Conservation (phyloP, 2,797 vertebrate genomes). For the Ptychadena robeensis region DNA sequence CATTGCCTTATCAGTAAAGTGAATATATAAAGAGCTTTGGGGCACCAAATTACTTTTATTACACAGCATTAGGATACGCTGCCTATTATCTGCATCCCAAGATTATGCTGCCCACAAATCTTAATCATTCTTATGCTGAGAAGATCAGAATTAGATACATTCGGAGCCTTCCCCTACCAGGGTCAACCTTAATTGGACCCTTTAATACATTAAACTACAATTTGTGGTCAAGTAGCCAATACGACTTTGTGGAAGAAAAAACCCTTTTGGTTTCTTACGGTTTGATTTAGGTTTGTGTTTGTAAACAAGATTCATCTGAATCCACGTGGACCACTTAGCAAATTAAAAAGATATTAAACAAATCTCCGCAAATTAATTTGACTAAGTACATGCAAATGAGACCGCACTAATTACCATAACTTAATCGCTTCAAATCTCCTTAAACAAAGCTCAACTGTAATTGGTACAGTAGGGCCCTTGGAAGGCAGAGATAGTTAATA, state of each 20-base stretch:
- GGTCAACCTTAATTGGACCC: conserved; percentile 65
- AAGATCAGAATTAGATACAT: conserved; percentile 62
- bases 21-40: conserved; percentile 64
- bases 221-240: conserved; percentile 31
- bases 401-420: conserved; percentile 57
- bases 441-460: conserved; percentile 59
- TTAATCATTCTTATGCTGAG: conserved; percentile 66
- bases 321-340: conserved; percentile 49
- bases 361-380: conserved; percentile 59
- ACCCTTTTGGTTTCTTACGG: no score
- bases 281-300: conserved; percentile 12
- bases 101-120: conserved; percentile 63
- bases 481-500: conserved; percentile 49
- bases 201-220: conserved; percentile 59
- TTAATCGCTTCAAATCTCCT: conserved; percentile 58
- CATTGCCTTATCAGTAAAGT: conserved; percentile 49
- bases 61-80: conserved; percentile 62
- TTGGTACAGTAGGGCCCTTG: conserved; percentile 60
- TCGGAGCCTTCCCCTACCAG: conserved; percentile 57
- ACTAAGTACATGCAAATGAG: conserved; percentile 61
- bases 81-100: conserved; percentile 59
- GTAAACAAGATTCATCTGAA: conserved; percentile 13
- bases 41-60: conserved; percentile 66
- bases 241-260: not conserved
- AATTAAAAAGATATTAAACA: conserved; percentile 57